A percentile compares a stretch with the other conserved stretches of the same genome.
Evolutionary conservation across 1,140 invertebrate genomes (phyloP).

Genomic region (Conopomorpha cramerella): DNA sequence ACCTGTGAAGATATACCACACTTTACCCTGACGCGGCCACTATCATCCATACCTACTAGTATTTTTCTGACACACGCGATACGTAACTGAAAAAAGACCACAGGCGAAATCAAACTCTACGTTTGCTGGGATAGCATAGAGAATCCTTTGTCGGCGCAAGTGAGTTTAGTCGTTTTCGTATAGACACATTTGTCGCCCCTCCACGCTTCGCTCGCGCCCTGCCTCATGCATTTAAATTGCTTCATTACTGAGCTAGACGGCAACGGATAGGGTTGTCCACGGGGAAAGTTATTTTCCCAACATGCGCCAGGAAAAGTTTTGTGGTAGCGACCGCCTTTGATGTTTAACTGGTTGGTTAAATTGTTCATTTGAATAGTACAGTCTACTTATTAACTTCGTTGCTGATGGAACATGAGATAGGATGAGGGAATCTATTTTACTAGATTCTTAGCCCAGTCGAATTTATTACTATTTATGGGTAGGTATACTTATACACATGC

Average conservation of each 20-base stretch:
- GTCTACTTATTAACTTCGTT: no score
- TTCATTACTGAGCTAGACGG: conserved; percentile 59
- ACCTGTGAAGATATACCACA: conserved; percentile 53
- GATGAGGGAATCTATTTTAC: no score
- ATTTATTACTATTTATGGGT: no score
- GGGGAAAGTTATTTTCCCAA: no score
- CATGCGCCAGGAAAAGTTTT: no score
- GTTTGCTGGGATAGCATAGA: not conserved
- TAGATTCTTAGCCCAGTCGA: no score
- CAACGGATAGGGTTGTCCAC: conserved; percentile 42
- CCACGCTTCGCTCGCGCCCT: conserved; percentile 48
- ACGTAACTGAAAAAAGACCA: conserved; percentile 3
- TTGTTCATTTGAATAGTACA: no score
- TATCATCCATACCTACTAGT: conserved; percentile 51
- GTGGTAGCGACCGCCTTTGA: no score
- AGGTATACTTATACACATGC: no score
- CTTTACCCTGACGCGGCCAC: conserved; percentile 43
- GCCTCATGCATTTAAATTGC: conserved; percentile 64
- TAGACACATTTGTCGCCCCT: conserved; percentile 21
- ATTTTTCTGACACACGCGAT: conserved; percentile 7
- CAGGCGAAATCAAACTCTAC: conserved; percentile 10
- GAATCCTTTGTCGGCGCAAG: conserved; percentile 17
- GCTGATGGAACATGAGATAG: no score
- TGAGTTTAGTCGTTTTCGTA: conserved; percentile 5
- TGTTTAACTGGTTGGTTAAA: no score